phyloP scores from a whole-genome alignment of 1,140 invertebrate species.

The Polypedilum pembai region DNA sequence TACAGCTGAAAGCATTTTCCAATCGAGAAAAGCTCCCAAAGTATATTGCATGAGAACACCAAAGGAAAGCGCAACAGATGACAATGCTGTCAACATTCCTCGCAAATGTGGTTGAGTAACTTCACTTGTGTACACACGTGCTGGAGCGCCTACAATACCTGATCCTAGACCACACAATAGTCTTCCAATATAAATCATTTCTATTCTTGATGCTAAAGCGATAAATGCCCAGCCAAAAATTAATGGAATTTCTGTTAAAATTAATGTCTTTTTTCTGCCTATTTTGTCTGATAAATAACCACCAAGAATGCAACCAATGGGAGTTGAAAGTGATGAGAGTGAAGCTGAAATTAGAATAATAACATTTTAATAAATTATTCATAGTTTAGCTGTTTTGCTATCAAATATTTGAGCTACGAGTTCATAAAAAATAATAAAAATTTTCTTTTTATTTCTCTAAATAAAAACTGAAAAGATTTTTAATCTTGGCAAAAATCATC shows the following conservation, averaged over 20 bases:
- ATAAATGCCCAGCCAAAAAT: constrained; percentile 62
- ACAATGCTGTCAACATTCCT: constrained; percentile 56
- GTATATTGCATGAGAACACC: constrained; percentile 55
- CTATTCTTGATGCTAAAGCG: constrained; percentile 49
- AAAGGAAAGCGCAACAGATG: constrained; percentile 55
- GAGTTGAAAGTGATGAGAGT: constrained; percentile 61
- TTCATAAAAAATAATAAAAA: not conserved
- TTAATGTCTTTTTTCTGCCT: constrained; percentile 56
- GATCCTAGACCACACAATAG: constrained; percentile 57
- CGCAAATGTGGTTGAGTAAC: constrained; percentile 60
- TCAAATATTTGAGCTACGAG: not conserved
- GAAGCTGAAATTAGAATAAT: constrained; percentile 51
- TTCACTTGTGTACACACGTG: constrained; percentile 59
- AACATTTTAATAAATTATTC: too few species aligned
- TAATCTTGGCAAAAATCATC: too few species aligned
- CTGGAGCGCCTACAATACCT: constrained; percentile 62
- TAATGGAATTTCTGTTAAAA: constrained; percentile 59
- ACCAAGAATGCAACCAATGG: constrained; percentile 60
- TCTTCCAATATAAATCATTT: constrained; percentile 55
- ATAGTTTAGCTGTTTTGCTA: too few species aligned
- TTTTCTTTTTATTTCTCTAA: too few species aligned
- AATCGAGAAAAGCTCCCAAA: constrained; percentile 51
- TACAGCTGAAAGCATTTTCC: constrained; percentile 53
- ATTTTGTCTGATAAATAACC: constrained; percentile 63
- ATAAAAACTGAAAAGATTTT: too few species aligned